These are phyloP conservation scores for Lepus europaeus DNA, from an alignment of 2,113 vertebrate species.

Conservation along the genomic window DNA sequence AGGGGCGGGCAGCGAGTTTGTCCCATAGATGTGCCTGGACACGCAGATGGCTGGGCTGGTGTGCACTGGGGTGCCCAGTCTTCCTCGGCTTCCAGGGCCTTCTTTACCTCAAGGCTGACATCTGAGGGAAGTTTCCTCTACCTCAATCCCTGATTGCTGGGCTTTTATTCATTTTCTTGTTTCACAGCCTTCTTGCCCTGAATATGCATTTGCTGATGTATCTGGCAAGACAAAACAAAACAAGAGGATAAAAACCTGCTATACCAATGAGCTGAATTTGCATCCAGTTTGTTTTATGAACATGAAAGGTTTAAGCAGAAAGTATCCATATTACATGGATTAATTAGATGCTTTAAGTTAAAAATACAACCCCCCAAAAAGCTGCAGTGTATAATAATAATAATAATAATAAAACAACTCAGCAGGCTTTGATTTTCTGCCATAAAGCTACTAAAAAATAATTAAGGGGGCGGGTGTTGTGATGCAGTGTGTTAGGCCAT, in stretches of 20 bases:
- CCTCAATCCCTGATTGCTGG: background rate
- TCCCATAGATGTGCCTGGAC: background rate
- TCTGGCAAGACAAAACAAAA: slow-evolving; percentile 30
- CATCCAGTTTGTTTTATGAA: slow-evolving; percentile 82
- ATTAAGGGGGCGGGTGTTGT: slow-evolving; percentile 76
- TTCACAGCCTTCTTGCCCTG: slow-evolving; percentile 62
- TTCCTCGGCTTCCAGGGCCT: background rate
- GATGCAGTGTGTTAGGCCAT: too few species aligned
- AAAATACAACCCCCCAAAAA: slow-evolving; percentile 82
- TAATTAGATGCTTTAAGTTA: slow-evolving; percentile 88
- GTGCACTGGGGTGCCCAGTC: background rate
- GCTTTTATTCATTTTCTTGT: slow-evolving; percentile 63
- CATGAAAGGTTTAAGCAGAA: slow-evolving; percentile 85
- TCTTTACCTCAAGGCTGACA: background rate
- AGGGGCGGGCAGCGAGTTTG: background rate
- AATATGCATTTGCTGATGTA: slow-evolving; percentile 58
- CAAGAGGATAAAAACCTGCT: background rate
- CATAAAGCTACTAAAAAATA: slow-evolving; percentile 87
- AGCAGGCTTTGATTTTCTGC: slow-evolving; percentile 90
- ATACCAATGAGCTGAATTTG: slow-evolving; percentile 83
- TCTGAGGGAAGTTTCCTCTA: background rate
- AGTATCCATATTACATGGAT: slow-evolving; percentile 85
- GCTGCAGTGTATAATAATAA: slow-evolving; percentile 85
- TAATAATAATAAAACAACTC: slow-evolving; percentile 70
- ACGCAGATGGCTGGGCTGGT: background rate